Evolutionary conservation across 2,113 vertebrate genomes (phyloP), one percentile per base, ranked within the genome.

Genomic region (Bubo blakistoni): DNA sequence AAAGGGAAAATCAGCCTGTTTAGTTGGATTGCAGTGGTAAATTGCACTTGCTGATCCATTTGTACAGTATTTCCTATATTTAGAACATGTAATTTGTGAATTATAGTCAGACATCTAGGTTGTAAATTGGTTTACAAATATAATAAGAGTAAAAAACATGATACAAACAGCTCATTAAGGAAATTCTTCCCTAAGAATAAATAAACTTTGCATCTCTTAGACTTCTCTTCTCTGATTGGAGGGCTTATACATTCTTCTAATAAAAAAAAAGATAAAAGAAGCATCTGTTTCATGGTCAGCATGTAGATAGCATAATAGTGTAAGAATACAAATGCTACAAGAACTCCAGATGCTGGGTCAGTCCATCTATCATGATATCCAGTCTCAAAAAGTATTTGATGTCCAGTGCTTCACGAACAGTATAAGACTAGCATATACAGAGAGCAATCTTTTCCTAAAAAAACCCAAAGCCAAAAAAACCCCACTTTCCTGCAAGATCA

Each of bases 51-150:
- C 49, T 36, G 61, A 88, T 92, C 11, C 24, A 46, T 76, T 86
- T 66, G 29, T 72, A 90, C 58, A 38, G 36, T 91, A 55, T 86
- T 94, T 91, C 44, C 34, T 88, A 11, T 84, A 59, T 81, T 92
- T 63, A 87, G 30, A 73, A 19, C 2, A 1, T 62, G 67, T 52
- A 74, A 86, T 92, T 88, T 88, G 34, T 87, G 79, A 96, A 71
- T 86, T 80, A 14, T n/a, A 83, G 8, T 74, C 40, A 87, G 74
- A 69, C 24, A 30, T 72, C 36, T 65, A 88, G 72, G 78, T 61
- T 90, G 72, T 81, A 77, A 59, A 52, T 93, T 91, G 16, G 67
- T 90, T 97, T 96, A 86, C 62, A 94, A 51, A 88, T 81, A 52
- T 52, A 96, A 52, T 78, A 52, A 72, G 16, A 51, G 9, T 51